Evolutionary conservation across 1,140 invertebrate species (phyloP).

Genomic region (Chionoecetes opilio): DNA sequence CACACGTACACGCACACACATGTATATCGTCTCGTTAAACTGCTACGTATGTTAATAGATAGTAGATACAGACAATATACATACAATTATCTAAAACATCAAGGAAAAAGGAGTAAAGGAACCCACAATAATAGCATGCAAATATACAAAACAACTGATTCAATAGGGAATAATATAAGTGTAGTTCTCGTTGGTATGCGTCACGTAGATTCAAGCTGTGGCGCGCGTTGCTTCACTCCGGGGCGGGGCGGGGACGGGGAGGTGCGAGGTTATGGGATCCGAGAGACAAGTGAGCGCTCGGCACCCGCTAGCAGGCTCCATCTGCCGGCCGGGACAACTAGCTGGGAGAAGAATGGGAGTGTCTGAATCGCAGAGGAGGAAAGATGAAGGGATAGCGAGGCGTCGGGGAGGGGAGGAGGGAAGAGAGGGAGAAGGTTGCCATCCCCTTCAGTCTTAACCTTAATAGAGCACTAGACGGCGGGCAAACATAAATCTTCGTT

Average conservation of each 20-base stretch:
- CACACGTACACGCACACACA: too few relatives aligned
- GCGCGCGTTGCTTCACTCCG: not conserved
- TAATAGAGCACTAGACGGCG: not conserved
- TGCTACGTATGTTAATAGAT: too few relatives aligned
- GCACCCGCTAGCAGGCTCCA: constrained; percentile 8
- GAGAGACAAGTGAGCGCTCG: not conserved
- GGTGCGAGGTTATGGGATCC: not conserved
- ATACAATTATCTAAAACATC: too few relatives aligned
- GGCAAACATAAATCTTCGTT: not conserved
- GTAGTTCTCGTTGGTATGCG: too few relatives aligned
- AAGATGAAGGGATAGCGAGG: not conserved
- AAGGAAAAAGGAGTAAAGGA: too few relatives aligned
- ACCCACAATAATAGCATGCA: too few relatives aligned
- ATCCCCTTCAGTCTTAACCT: not conserved
- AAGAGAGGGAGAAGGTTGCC: not conserved
- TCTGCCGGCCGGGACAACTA: not conserved
- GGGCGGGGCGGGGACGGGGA: not conserved
- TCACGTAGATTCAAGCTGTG: not conserved
- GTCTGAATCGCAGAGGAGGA: not conserved
- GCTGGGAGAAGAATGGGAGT: not conserved
- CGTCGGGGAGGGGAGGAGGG: not conserved
- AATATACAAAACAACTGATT: too few relatives aligned
- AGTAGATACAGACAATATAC: too few relatives aligned
- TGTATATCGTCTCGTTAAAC: too few relatives aligned
- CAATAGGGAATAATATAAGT: too few relatives aligned